Evolutionary conservation across 2,888 invertebrate species (phyloP).

Genomic region (Drosophila robusta): DNA sequence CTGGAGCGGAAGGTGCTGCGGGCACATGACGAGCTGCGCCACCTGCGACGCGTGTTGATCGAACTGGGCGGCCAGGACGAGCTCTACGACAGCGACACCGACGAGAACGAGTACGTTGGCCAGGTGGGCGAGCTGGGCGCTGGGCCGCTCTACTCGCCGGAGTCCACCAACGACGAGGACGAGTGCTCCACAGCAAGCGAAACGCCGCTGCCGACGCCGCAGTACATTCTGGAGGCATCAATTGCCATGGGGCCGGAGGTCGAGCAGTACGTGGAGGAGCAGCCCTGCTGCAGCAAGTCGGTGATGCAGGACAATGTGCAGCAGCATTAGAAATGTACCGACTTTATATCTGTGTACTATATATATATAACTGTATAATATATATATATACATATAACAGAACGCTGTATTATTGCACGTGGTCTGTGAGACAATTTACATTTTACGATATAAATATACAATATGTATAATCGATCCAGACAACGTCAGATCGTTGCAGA

Average conservation of each 20-base stretch:
- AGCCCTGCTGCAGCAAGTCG: slow-evolving; percentile 38
- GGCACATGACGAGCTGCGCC: slow-evolving; percentile 61
- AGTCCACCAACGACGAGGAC: not conserved
- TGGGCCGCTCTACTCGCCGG: not conserved
- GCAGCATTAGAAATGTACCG: slow-evolving; percentile 20
- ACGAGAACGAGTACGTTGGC: slow-evolving; percentile 58
- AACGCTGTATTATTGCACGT: slow-evolving; percentile 1
- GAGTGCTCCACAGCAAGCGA: not conserved
- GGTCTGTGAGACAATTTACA: not conserved
- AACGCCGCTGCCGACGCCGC: not conserved
- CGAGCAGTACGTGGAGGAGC: slow-evolving; percentile 8
- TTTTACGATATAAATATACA: not conserved
- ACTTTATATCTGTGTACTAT: slow-evolving; percentile 18
- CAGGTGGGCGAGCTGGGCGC: slow-evolving; percentile 25
- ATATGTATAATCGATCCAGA: not conserved
- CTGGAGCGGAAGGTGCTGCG: slow-evolving; percentile 61
- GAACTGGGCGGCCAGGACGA: slow-evolving; percentile 46
- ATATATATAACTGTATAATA: not conserved
- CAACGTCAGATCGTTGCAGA: slow-evolving; percentile 18
- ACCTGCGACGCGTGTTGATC: slow-evolving; percentile 49
- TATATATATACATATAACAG: not conserved
- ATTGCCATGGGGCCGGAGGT: not conserved
- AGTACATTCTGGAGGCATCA: slow-evolving; percentile 10
- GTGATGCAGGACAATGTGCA: slow-evolving; percentile 1
- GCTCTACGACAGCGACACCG: slow-evolving; percentile 58